Base-by-base conservation (phyloP, 2,888 invertebrate species). In the Omphaloscelis lunosa region DNA sequence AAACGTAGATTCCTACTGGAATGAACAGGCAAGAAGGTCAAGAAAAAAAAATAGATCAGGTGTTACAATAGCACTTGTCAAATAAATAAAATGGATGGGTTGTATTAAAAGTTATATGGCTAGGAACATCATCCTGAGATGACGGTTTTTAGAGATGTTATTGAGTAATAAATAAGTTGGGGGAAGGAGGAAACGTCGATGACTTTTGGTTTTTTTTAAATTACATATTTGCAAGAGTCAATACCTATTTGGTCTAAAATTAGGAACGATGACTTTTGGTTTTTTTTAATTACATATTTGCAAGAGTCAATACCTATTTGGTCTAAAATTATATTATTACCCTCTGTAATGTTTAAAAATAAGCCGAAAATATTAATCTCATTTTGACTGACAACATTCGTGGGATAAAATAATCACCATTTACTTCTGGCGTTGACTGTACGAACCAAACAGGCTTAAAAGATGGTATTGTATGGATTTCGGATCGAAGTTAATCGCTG, bases 401-500 rank as follows among this genome's bases (percentile, higher is more conserved):
- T 9, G 9, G 53, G 23, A 9, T 39, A 6, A 6, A 45, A 6
- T 45, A 5, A 45, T 23, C 2, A 17, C 20, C 6, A 68, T 34
- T 29, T 11, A 15, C 7, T 79, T 75, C 23, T 53, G 17, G 6
- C n/a, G 82, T 48, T 76, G 82, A 82, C 77, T 79, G 78, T 83
- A 83, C 69, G 1, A 9, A 41, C 39, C 48, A 61, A 70, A 80
- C 51, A 72, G n/a, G 65, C 80, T 58, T 79, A 34, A 65, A 77
- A n/a, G 66, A 51, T 79, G 67, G 62, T 79, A 65, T 59, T 63
- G 79, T 83, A 80, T 53, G 63, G 69, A 65, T 80, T 80, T 59
- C 29, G 39, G 58, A 65, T 65, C 51, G 59, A 23, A 80, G 79
- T 80, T 80, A 80, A 80, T 80, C 80, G 80, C 17, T 29, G 39